Evolutionary conservation across 2,888 invertebrate genomes (phyloP), one percentile per base, ranked within the genome.

Genomic region (Plebejus argus): DNA sequence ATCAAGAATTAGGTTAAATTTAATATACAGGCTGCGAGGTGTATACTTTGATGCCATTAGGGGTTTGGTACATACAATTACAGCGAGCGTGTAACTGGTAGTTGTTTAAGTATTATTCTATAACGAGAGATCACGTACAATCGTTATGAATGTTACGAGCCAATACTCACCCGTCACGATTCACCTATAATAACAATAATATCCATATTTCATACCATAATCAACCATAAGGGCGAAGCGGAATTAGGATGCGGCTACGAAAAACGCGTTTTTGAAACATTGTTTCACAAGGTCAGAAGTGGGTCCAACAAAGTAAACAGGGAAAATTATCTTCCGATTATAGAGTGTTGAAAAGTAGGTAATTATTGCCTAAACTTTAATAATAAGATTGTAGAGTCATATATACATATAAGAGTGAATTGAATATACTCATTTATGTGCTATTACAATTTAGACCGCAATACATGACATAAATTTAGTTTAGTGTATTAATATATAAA

Each of bases 191-290:
- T 90, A 91, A 90, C 90, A 91, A 93, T 92, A 91, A 92, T 92
- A 93, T 91, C 90, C 91, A 92, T 92, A 92, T 92, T 91, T 91
- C 86, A 86, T 86, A 82, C 84, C 91, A n/a, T n/a, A n/a, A n/a
- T n/a, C n/a, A n/a, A n/a, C n/a, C n/a, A 89, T 92, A 91, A 89
- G 92, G 93, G 86, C 85, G 83, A 84, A 82, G 82, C 83, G 80
- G 91, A 90, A 89, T 92, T 91, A 88, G 89, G 87, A 88, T 87
- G 83, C 79, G 86, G 91, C 90, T 82, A 84, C 56, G 80, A 86
- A 84, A 86, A 53, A 1, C 45, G 86, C 85, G 85, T 45, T 39
- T n/a, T 28, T 45, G 49, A 15, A n/a, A 78, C n/a, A 76, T 15
- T 61, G 12, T 35, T 39, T n/a, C 7, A 61, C 39, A 15, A 33